Conservation (phyloP, 2,888 invertebrate species). For the Aphodius sticticus region DNA sequence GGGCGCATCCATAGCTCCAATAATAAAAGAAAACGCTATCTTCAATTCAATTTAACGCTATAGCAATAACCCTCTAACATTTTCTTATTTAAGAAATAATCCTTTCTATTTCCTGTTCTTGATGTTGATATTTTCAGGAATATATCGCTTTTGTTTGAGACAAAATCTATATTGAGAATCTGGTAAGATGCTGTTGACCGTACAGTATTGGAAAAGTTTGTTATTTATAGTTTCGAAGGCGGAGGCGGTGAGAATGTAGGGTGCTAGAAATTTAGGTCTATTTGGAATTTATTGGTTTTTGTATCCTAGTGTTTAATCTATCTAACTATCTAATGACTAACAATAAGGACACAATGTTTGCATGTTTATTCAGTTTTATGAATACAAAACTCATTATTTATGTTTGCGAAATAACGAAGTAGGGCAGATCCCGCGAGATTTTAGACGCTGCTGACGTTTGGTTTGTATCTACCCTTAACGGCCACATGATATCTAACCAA, state of each 20-base stretch:
- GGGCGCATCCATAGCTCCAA: no score
- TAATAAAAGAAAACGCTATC: no score
- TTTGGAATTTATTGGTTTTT: background rate
- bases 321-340: background rate
- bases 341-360: background rate
- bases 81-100: no score
- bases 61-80: no score
- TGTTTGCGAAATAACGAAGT: background rate
- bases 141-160: background rate
- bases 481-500: background rate
- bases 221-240: conserved; percentile 4
- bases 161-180: background rate
- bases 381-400: background rate
- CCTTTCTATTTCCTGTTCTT: background rate
- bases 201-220: background rate
- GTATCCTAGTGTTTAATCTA: background rate
- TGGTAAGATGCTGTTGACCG: conserved; percentile 4
- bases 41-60: no score
- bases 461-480: background rate
- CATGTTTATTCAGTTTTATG: background rate
- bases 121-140: background rate
- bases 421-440: background rate
- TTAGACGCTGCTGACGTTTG: background rate
- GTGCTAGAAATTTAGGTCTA: background rate
- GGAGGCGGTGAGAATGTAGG: background rate